phyloP scores from a whole-genome alignment of 2,797 vertebrate species.

The Onychomys leucogaster region DNA sequence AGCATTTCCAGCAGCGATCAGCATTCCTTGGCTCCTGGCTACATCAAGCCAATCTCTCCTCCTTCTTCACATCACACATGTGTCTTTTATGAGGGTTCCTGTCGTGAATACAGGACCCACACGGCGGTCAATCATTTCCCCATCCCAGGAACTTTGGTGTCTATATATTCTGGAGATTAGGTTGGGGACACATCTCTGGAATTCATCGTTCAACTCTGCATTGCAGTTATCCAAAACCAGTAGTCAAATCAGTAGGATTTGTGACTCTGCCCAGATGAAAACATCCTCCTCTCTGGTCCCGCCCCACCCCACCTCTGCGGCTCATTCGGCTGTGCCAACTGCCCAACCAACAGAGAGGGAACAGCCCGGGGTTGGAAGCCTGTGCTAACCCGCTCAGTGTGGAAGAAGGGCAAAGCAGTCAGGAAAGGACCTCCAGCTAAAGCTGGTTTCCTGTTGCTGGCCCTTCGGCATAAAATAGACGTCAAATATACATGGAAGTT shows the following conservation, averaged over 20 bases:
- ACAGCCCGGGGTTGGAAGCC: background rate
- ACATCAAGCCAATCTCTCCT: background rate
- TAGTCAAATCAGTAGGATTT: background rate
- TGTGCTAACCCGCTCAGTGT: background rate
- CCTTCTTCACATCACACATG: rapidly evolving
- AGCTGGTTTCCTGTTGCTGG: background rate
- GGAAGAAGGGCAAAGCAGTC: background rate
- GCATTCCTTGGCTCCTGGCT: background rate
- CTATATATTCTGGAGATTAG: background rate
- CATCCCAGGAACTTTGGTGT: background rate
- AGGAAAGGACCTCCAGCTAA: background rate
- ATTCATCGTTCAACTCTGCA: too few species aligned
- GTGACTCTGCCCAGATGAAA: too few species aligned
- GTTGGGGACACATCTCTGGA: background rate
- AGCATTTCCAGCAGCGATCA: background rate
- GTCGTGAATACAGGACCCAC: background rate
- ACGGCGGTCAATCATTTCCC: background rate
- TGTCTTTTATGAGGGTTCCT: background rate
- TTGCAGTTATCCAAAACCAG: background rate
- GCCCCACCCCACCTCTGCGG: too few species aligned
- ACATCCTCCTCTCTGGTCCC: too few species aligned
- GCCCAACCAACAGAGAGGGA: background rate
- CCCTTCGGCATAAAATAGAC: background rate
- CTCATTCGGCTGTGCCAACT: too few species aligned
- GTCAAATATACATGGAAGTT: background rate